phyloP scores from a whole-genome alignment of 35 echinoderm and acorn worm species.

The Heliocidaris tuberculata region DNA sequence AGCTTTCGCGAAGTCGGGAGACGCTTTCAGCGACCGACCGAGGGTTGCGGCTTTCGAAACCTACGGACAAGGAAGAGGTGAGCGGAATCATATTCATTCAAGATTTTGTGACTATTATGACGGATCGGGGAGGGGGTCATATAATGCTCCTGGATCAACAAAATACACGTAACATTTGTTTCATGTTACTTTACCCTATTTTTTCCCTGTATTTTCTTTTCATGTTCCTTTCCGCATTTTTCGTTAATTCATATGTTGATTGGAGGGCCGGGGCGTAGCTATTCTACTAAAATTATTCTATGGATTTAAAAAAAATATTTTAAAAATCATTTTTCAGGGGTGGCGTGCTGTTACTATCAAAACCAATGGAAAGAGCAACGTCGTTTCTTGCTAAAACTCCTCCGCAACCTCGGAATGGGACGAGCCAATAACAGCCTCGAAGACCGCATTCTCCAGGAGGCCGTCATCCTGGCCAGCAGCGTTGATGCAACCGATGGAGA shows the following conservation, averaged over 20 bases:
- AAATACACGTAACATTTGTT: no score
- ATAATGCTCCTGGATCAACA: no score
- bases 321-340: neutral
- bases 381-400: conserved; percentile 48
- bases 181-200: neutral
- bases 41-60: conserved; percentile 5
- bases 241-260: no score
- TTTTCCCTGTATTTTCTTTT: neutral
- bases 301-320: neutral
- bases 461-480: neutral
- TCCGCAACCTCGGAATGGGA: conserved; percentile 70
- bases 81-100: neutral
- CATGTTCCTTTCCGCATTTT: no score
- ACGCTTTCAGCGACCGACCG: conserved; percentile 58
- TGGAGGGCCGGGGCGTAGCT: no score
- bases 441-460: conserved; percentile 55
- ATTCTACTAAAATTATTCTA: no score
- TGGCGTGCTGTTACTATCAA: conserved; percentile 29
- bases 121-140: neutral
- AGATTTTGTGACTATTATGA: no score
- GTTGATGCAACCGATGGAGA: conserved; percentile 44
- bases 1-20: conserved; percentile 57
- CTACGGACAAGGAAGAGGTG: neutral
- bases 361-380: conserved; percentile 78
- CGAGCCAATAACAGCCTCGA: conserved; percentile 59